Conservation (phyloP, 1,140 invertebrate genomes). For the Aphaenogaster floridana region DNA sequence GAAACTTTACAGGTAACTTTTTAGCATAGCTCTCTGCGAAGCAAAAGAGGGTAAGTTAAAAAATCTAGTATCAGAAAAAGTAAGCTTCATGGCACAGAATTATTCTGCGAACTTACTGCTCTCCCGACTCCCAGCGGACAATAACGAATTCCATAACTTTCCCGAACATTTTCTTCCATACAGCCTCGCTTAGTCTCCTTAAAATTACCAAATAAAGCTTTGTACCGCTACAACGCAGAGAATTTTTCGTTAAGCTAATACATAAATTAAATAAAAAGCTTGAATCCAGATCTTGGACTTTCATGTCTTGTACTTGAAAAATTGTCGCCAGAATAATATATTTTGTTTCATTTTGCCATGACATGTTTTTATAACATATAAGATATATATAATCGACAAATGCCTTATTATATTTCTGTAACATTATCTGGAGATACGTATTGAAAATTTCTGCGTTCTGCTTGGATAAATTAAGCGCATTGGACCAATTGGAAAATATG, state of each 20-base stretch:
- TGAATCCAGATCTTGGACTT: neutral
- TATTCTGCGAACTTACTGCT: conserved; percentile 76
- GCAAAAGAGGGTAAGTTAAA: neutral
- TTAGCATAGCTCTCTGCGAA: neutral
- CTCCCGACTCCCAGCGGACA: conserved; percentile 71
- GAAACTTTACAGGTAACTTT: neutral
- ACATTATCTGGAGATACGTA: conserved; percentile 81
- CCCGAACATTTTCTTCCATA: conserved; percentile 77
- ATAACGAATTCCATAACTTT: conserved; percentile 68
- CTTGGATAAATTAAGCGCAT: conserved; percentile 77
- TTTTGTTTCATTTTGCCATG: conserved; percentile 82
- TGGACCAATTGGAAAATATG: conserved; percentile 83
- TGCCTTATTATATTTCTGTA: conserved; percentile 74
- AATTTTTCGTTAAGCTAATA: conserved; percentile 73
- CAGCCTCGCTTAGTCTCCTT: conserved; percentile 71
- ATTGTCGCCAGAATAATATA: conserved; percentile 81
- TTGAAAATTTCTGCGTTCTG: conserved; percentile 77
- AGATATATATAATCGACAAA: conserved; percentile 74
- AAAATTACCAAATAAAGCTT: conserved; percentile 77
- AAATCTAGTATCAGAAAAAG: neutral
- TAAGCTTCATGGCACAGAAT: neutral
- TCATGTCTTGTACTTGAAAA: conserved; percentile 71
- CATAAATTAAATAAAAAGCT: conserved; percentile 75
- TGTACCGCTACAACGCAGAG: conserved; percentile 76
- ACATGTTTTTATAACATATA: conserved; percentile 74